Evolutionary conservation across 2,797 vertebrate species (phyloP).

Genomic region (Poliocrania exsul): DNA sequence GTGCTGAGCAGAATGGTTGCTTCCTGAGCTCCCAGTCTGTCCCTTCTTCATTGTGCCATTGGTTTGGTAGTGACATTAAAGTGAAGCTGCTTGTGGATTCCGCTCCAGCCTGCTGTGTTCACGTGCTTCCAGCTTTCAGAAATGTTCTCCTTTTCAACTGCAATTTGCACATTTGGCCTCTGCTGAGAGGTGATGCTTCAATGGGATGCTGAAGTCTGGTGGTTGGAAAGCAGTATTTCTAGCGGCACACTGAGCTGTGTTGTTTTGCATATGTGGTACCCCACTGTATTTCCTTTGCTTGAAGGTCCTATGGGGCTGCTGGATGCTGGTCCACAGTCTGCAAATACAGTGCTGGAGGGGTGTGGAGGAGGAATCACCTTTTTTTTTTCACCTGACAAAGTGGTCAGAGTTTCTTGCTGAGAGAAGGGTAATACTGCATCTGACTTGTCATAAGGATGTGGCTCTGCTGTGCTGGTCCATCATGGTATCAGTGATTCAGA

Average conservation of each 20-base stretch:
- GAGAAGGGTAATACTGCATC: not conserved
- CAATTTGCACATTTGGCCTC: conserved; percentile 40
- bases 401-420: not conserved
- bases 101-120: not conserved
- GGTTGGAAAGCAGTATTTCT: not conserved
- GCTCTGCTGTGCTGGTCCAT: not conserved
- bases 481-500: not conserved
- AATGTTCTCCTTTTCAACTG: conserved; percentile 33
- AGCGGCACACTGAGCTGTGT: not conserved
- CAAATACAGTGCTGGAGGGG: not conserved
- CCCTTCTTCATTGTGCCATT: not conserved
- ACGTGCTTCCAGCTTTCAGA: not conserved
- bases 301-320: not conserved
- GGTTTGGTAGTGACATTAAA: conserved; percentile 12
- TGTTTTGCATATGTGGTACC: not conserved
- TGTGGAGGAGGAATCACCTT: not conserved
- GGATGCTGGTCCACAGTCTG: not conserved
- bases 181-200: conserved; percentile 42
- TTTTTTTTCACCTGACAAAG: not conserved
- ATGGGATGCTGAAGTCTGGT: not conserved
- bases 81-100: conserved; percentile 24
- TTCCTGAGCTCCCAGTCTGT: not conserved
- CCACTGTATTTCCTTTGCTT: not conserved
- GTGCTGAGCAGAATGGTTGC: not conserved
- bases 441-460: not conserved